phyloP scores from a whole-genome alignment of 2,113 vertebrate genomes.

The Paramormyrops kingsleyae region DNA sequence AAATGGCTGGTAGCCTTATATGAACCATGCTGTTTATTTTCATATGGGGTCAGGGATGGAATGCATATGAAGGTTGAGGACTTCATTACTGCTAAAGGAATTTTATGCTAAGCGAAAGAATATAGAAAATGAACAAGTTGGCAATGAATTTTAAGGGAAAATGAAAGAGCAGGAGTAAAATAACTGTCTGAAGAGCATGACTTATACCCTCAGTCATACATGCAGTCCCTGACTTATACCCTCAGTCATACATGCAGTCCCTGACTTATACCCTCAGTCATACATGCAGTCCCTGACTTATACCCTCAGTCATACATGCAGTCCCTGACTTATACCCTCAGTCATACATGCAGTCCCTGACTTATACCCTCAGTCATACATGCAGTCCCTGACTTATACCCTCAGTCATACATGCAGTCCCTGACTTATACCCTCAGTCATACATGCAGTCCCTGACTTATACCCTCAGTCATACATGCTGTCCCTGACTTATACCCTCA shows the following conservation, averaged over 20 bases:
- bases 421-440: not conserved
- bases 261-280: not conserved
- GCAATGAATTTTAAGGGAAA: not conserved
- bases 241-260: not conserved
- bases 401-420: not conserved
- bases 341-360: not conserved
- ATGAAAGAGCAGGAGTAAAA: not conserved
- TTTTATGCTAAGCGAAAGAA: not conserved
- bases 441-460: not conserved
- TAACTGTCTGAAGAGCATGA: not conserved
- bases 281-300: not conserved
- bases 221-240: not conserved
- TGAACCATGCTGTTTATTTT: not conserved
- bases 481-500: not conserved
- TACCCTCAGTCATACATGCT: not conserved
- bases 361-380: not conserved
- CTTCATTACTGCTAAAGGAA: not conserved
- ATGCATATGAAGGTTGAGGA: not conserved
- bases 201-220: not conserved
- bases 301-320: not conserved
- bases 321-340: not conserved
- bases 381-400: not conserved
- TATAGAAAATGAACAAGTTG: not conserved
- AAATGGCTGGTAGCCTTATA: not conserved
- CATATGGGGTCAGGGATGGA: not conserved